Evolutionary conservation across 1,140 invertebrate genomes (phyloP), one percentile per base, ranked within the genome.

Genomic region (Leptinotarsa texana): DNA sequence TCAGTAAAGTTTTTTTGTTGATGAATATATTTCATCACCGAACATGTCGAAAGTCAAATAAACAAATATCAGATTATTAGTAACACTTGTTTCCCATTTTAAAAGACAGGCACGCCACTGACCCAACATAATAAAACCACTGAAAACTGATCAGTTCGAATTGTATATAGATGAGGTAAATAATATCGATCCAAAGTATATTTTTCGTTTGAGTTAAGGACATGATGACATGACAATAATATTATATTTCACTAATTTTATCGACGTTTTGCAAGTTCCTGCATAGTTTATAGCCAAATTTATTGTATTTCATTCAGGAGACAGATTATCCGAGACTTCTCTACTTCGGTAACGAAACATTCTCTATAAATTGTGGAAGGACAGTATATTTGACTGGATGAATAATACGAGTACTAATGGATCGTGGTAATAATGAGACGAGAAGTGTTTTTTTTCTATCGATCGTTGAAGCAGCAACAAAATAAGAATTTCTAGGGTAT

Each of bases 181-280:
- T 47, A 21, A 68, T 68, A 68, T 68, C 27, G 66, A 68, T 68
- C 33, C 13, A 11, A 18, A 18, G 17, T 68, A 47, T 49, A 18
- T 13, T 68, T 47, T 68, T 18, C 24, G 42, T 18, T 42, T 18
- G 66, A 68, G 42, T n/a, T 42, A 27, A 33, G 42, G 24, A 68
- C 24, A 42, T 33, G 66, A 42, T 68, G 66, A 68, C 66, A 68
- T 68, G 24, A 68, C 66, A 47, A 42, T 68, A 68, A 47, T 68
- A 68, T 42, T 68, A 42, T 17, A 27, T 68, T 47, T 42, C 42
- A 49, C 66, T 68, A 68, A 68, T 68, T 49, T 68, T 68, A 68
- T 68, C 27, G 24, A 68, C 66, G 24, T 18, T 18, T 18, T 68
- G 51, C 51, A 57, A 57, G 51, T 3, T 57, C 13, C n/a, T 57